These are phyloP conservation scores for Lasiurus borealis DNA, from an alignment of 2,113 vertebrate genomes.

Conservation along the genomic window DNA sequence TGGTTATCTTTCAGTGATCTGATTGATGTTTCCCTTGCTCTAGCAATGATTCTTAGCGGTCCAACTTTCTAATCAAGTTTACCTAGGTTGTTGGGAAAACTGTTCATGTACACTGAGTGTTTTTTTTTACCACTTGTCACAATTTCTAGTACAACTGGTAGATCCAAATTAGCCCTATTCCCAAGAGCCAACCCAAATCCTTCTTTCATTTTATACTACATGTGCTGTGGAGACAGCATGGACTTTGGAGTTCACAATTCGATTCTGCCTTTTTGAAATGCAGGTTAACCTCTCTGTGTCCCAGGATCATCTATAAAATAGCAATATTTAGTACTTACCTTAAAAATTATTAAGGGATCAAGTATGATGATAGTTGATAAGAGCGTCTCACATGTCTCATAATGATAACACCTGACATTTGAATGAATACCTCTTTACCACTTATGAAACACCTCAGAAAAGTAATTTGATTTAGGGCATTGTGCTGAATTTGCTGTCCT, in stretches of 20 bases:
- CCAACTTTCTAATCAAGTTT: no score
- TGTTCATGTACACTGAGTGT: no score
- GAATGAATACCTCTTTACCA: not conserved
- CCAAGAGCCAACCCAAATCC: not conserved
- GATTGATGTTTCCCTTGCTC: conserved; percentile 26
- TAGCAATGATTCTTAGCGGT: no score
- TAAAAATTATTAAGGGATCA: conserved; percentile 34
- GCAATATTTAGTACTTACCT: conserved; percentile 19
- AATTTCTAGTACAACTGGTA: conserved; percentile 9
- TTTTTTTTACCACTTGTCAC: not conserved
- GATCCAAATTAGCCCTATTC: not conserved
- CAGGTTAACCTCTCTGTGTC: not conserved
- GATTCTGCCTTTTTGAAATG: conserved; percentile 29
- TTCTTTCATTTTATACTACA: conserved; percentile 14
- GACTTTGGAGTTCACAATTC: conserved; percentile 7
- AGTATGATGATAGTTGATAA: not conserved
- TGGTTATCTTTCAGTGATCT: conserved; percentile 18
- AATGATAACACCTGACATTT: not conserved
- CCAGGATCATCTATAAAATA: not conserved
- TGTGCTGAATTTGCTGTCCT: not conserved
- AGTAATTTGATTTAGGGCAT: not conserved
- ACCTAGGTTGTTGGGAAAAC: no score
- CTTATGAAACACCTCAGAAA: not conserved
- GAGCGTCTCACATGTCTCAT: not conserved
- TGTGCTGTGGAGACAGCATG: not conserved